These are phyloP conservation scores for Napeogenes inachia DNA, from an alignment of 2,888 invertebrate genomes.

Conservation along the genomic window DNA sequence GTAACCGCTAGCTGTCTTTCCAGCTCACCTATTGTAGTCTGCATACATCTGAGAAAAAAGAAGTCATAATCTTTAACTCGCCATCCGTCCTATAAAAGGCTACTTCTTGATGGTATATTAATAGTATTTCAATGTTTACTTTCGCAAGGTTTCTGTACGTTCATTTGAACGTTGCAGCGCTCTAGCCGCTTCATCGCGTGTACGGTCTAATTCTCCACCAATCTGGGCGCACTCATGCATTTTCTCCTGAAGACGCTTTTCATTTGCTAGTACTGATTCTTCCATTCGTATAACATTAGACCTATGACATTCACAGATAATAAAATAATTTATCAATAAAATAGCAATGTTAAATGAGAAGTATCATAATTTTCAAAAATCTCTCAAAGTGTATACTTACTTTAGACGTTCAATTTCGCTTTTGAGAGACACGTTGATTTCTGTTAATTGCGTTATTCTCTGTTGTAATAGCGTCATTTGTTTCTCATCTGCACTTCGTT, in stretches of 20 bases:
- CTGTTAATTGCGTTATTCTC: conserved; percentile 69
- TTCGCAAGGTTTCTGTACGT: conserved; percentile 79
- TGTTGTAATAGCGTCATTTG: conserved; percentile 63
- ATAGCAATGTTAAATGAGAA: neutral
- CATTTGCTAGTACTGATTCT: conserved; percentile 76
- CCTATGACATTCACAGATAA: conserved; percentile 36
- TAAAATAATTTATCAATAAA: too few species aligned
- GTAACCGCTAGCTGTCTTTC: conserved; percentile 81
- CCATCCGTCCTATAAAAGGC: too few species aligned
- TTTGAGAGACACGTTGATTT: conserved; percentile 68
- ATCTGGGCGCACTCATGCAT: conserved; percentile 82
- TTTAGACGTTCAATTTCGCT: conserved; percentile 64
- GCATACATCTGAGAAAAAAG: conserved; percentile 68
- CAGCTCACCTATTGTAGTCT: conserved; percentile 81
- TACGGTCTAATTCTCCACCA: conserved; percentile 80
- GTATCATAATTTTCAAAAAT: neutral
- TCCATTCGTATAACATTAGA: conserved; percentile 74
- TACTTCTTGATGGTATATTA: neutral
- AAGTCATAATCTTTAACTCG: neutral
- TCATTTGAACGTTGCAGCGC: conserved; percentile 81
- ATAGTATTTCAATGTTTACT: conserved; percentile 45
- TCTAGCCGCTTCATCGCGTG: conserved; percentile 82
- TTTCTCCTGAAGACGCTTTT: conserved; percentile 81
- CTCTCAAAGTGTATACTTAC: conserved; percentile 39
- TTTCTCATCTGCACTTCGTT: conserved; percentile 66